phyloP scores from a whole-genome alignment of 1,140 invertebrate genomes.

The Euura saliciscinereae region DNA sequence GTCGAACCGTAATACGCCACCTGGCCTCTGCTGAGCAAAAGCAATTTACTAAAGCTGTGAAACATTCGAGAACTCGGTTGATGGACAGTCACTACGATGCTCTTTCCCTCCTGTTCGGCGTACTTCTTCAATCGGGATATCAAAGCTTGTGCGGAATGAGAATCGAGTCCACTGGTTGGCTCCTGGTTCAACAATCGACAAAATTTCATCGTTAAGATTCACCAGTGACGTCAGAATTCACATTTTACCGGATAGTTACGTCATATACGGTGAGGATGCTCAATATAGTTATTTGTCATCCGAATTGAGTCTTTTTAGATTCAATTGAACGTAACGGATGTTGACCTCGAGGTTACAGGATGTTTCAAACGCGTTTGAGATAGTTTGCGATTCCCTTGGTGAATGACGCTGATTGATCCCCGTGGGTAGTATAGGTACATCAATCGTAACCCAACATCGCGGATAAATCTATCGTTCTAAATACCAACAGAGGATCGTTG shows the following conservation, averaged over 20 bases:
- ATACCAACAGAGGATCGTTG: constrained; percentile 6
- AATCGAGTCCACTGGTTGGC: constrained; percentile 86
- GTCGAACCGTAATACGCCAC: constrained; percentile 82
- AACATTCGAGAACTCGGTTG: constrained; percentile 90
- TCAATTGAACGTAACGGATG: too few relatives aligned
- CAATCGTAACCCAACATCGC: neutral
- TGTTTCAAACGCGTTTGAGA: neutral
- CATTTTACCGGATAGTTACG: too few relatives aligned
- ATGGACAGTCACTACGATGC: constrained; percentile 82
- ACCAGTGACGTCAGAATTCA: too few relatives aligned
- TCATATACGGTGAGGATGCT: too few relatives aligned
- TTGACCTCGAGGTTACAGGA: too few relatives aligned
- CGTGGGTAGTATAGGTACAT: neutral
- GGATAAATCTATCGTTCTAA: neutral
- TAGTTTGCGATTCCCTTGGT: neutral
- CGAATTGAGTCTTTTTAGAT: too few relatives aligned
- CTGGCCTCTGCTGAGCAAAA: constrained; percentile 78
- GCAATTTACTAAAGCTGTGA: constrained; percentile 82
- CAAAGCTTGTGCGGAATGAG: constrained; percentile 78
- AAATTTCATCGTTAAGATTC: too few relatives aligned
- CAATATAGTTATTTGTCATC: too few relatives aligned
- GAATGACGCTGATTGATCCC: neutral
- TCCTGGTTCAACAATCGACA: constrained; percentile 64
- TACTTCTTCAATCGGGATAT: constrained; percentile 79
- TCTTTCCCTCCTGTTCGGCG: constrained; percentile 79